Conservation (phyloP, 2,113 vertebrate genomes). For the Himantopus leucocephalus region DNA sequence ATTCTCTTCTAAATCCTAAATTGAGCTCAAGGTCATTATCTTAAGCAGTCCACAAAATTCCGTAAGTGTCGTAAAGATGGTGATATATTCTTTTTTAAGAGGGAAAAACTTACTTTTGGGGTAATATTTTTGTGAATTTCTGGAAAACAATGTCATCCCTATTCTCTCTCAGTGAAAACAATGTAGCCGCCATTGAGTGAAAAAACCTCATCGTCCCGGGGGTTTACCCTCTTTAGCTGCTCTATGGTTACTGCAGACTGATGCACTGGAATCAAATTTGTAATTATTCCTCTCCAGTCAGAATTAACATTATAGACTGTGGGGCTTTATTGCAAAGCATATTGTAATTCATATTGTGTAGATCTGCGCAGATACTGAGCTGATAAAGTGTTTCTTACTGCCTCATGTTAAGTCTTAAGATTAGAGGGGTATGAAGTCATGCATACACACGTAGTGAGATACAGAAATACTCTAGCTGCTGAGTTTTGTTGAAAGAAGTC, state of each 20-base stretch:
- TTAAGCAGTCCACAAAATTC: conserved; percentile 7
- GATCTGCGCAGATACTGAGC: not conserved
- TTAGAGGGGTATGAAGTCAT: not conserved
- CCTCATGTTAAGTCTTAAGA: not conserved
- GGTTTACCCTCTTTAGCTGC: not conserved
- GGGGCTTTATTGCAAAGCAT: not conserved
- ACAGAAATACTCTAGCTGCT: not conserved
- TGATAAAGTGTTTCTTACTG: not conserved
- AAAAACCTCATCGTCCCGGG: not conserved
- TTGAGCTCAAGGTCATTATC: not conserved
- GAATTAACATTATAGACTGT: not conserved
- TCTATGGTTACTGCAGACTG: not conserved
- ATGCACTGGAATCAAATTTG: not conserved
- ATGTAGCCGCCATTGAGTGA: not conserved
- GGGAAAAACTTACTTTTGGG: not conserved
- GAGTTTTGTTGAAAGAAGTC: not conserved
- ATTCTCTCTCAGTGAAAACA: not conserved
- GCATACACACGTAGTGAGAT: not conserved
- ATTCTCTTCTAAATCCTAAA: not conserved
- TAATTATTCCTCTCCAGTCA: not conserved
- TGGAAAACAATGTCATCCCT: not conserved
- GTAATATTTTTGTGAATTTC: not conserved
- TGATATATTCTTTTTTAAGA: not conserved
- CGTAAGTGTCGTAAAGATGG: not conserved
- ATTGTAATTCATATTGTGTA: not conserved